Evolutionary conservation across 1,140 invertebrate species (phyloP), one percentile per base, ranked within the genome.

Genomic region (Caenorhabditis inopinata): DNA sequence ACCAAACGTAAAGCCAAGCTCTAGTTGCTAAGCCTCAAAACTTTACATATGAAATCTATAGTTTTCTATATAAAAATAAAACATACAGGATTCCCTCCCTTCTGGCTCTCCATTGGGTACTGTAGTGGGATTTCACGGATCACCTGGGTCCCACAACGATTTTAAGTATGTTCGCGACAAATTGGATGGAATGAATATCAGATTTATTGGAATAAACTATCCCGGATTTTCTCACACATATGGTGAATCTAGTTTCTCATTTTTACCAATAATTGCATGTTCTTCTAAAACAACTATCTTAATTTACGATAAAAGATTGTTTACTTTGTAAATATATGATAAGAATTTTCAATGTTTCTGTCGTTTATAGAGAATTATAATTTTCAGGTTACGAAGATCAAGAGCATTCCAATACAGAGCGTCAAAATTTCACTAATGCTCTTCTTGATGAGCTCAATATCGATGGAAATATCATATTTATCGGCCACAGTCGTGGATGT

Each of bases 131-230:
- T 32, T 83, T 32, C 82, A 83, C 23, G 82, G 82, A 47, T 53
- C 81, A 14, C 82, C 82, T 32, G 82, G 82, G 25, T 83, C 82
- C 18, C 82, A 83, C 58, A 79, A 79, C 16, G 82, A 83, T 49
- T 83, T 78, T 75, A 83, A 83, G 46, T 83, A 83, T 45, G 27
- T 83, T 21, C n/a, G 49, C 9, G 79, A 79, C 16, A 42, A 45
- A 11, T 32, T 83, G 58, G n/a, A 81, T 18, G 25, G 79, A 12
- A 27, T 58, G 32, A 21, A 18, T 9, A 83, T 83, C 51, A 81
- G 82, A 32, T 83, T 83, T 25, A 83, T 83, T 35, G 82, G 82
- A 32, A 25, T 83, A 74, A 83, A 83, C 49, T 83, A 75, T 48
- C 82, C 82, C 1, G 82, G 82, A 23, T 83, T 82, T 79, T 82